Conservation (phyloP, 2,113 vertebrate genomes). For the Rattus rattus region DNA sequence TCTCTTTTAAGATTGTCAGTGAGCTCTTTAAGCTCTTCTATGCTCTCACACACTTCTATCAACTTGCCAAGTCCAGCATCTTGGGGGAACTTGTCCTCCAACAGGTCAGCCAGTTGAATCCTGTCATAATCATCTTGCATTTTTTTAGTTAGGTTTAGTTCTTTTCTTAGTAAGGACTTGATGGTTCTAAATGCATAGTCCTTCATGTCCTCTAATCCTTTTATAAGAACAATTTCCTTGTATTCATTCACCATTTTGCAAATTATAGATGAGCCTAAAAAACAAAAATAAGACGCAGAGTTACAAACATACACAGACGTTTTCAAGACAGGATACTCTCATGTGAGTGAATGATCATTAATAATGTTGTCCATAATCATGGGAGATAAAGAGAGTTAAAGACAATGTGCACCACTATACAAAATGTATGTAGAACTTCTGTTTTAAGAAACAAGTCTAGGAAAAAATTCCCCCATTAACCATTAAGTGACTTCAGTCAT, state of each 20-base stretch:
- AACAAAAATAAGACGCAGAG: not conserved
- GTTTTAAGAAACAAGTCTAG: not conserved
- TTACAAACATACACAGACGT: not conserved
- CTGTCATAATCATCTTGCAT: not conserved
- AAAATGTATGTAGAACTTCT: not conserved
- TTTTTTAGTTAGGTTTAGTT: not conserved
- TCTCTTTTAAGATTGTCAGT: not conserved
- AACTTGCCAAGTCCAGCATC: not conserved
- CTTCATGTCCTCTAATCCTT: not conserved
- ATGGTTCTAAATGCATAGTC: not conserved
- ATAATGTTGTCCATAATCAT: not conserved
- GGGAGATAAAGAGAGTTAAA: not conserved
- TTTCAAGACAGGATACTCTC: not conserved
- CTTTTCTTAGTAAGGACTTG: conserved; percentile 24
- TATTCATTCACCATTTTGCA: not conserved
- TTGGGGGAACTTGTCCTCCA: not conserved
- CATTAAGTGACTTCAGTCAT: not conserved
- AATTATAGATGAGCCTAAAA: not conserved
- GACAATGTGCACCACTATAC: not conserved
- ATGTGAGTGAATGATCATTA: not conserved
- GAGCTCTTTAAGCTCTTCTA: not conserved
- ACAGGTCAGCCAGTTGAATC: not conserved
- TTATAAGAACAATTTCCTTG: not conserved
- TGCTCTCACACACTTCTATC: not conserved
- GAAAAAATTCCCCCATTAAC: not conserved